Evolutionary conservation across 2,888 invertebrate species (phyloP).

Genomic region (Lycophotia porphyrea): DNA sequence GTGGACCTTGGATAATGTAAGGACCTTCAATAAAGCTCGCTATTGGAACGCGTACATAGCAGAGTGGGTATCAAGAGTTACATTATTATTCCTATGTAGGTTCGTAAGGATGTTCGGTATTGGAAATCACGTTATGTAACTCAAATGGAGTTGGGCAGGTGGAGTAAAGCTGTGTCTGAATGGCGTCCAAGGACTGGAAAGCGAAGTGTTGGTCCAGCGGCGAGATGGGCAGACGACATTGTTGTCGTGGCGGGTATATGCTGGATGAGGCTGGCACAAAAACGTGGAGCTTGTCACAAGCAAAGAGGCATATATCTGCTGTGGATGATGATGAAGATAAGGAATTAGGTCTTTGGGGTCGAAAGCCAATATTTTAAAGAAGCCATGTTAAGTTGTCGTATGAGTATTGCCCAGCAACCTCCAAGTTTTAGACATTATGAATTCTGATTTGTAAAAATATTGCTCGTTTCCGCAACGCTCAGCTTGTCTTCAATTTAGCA

Average conservation of each 20-base stretch:
- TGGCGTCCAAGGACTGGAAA: no score
- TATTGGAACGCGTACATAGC: not conserved
- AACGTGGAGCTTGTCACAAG: no score
- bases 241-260: no score
- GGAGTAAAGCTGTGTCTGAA: no score
- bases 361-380: not conserved
- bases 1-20: slow-evolving; percentile 18
- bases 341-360: not conserved
- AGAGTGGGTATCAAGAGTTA: not conserved
- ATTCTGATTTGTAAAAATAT: not conserved
- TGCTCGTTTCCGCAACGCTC: not conserved
- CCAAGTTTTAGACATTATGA: not conserved
- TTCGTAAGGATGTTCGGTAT: no score
- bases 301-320: no score
- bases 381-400: not conserved
- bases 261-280: no score
- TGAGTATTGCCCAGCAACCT: not conserved
- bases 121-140: no score
- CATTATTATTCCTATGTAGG: not conserved
- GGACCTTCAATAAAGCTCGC: not conserved
- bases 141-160: no score
- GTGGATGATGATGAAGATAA: no score
- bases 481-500: not conserved
- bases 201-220: no score
- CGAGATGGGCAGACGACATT: no score